phyloP scores from a whole-genome alignment of 2,797 vertebrate genomes.

The Lacerta agilis region DNA sequence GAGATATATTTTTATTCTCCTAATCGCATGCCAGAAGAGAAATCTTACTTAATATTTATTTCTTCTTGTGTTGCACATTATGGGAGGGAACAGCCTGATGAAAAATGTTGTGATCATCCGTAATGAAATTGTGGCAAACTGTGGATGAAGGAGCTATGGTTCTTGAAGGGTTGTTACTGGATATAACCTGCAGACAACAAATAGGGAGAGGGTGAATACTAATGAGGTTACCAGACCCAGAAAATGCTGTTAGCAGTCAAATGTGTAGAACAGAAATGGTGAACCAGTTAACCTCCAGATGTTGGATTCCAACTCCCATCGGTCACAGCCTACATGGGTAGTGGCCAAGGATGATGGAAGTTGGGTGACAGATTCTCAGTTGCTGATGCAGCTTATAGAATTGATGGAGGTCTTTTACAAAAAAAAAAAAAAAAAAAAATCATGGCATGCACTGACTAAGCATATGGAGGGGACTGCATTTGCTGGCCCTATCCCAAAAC shows the following conservation, averaged over 20 bases:
- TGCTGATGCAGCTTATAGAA: too few relatives aligned
- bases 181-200: not conserved
- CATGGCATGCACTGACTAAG: not conserved
- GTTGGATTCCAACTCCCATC: too few relatives aligned
- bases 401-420: not conserved
- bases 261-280: too few relatives aligned
- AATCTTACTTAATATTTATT: not conserved
- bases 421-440: too few relatives aligned
- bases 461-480: not conserved
- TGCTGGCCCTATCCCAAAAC: not conserved
- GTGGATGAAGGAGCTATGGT: not conserved
- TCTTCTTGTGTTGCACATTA: not conserved
- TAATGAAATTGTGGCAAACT: not conserved
- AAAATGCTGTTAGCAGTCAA: not conserved
- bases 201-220: not conserved
- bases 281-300: too few relatives aligned
- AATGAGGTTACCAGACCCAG: not conserved
- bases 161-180: not conserved
- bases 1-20: not conserved
- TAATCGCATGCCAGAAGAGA: not conserved
- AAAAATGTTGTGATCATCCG: not conserved
- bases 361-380: too few relatives aligned
- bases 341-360: too few relatives aligned
- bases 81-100: not conserved
- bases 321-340: too few relatives aligned